These are phyloP conservation scores for Tylochromis polylepis DNA, from an alignment of 2,113 vertebrate species.

Conservation along the genomic window DNA sequence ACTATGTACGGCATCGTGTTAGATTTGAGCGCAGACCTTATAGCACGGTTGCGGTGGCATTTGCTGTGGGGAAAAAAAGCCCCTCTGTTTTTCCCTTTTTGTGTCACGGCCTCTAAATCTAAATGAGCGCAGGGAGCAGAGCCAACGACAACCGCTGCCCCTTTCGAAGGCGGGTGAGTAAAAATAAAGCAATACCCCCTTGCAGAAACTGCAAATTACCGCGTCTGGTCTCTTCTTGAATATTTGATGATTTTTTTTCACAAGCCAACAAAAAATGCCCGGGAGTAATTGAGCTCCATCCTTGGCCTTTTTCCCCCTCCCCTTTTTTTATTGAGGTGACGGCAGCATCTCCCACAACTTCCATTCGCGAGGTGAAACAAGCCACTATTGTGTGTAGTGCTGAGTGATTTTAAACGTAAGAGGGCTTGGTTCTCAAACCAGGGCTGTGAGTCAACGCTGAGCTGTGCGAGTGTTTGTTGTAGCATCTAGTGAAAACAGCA, in stretches of 20 bases:
- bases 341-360: conserved; percentile 62
- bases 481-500: conserved; percentile 20
- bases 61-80: conserved; percentile 3
- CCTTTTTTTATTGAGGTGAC: conserved; percentile 66
- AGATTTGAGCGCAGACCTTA: neutral
- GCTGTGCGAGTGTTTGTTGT: conserved; percentile 14
- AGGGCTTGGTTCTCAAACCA: conserved; percentile 3
- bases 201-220: conserved; percentile 62
- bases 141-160: conserved; percentile 65
- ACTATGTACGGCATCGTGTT: neutral
- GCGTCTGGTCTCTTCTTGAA: conserved; percentile 54
- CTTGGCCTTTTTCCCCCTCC: conserved; percentile 28
- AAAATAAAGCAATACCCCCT: conserved; percentile 66
- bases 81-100: conserved; percentile 38
- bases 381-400: conserved; percentile 48
- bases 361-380: conserved; percentile 51
- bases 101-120: conserved; percentile 56
- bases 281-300: conserved; percentile 44
- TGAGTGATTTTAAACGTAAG: neutral
- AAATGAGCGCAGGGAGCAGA: conserved; percentile 41
- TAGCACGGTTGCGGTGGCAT: neutral
- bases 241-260: conserved; percentile 64
- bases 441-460: conserved; percentile 28
- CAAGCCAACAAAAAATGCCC: conserved; percentile 59
- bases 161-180: conserved; percentile 48